These are phyloP conservation scores for Nasonia longicornis DNA, from an alignment of 1,140 invertebrate species.

Conservation along the genomic window DNA sequence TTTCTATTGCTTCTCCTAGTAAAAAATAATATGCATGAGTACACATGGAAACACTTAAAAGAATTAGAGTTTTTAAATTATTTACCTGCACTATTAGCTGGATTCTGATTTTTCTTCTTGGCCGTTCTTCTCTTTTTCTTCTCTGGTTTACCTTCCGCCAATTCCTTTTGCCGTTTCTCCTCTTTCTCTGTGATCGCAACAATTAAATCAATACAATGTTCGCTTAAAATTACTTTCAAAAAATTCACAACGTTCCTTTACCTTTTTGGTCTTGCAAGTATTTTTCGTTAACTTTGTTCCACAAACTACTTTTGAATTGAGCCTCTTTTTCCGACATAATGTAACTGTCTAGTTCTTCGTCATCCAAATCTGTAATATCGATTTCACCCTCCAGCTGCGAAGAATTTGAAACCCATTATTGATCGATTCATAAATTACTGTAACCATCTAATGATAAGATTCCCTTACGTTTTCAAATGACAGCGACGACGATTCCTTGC, in stretches of 20 bases:
- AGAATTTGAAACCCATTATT: slow-evolving; percentile 4
- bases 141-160: slow-evolving; percentile 83
- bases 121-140: slow-evolving; percentile 78
- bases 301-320: slow-evolving; percentile 82
- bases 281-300: slow-evolving; percentile 86
- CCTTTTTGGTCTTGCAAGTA: slow-evolving; percentile 87
- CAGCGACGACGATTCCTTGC: slow-evolving; percentile 48
- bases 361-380: slow-evolving; percentile 85
- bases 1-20: slow-evolving; percentile 89
- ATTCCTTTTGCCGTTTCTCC: slow-evolving; percentile 79
- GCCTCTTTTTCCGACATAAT: slow-evolving; percentile 88
- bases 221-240: slow-evolving; percentile 25
- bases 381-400: slow-evolving; percentile 73
- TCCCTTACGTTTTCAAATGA: slow-evolving; percentile 59
- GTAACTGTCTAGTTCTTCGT: slow-evolving; percentile 88
- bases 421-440: neutral
- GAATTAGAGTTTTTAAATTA: neutral
- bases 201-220: neutral
- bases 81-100: slow-evolving; percentile 81
- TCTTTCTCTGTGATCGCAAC: slow-evolving; percentile 77
- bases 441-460: neutral
- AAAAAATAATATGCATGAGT: slow-evolving; percentile 27
- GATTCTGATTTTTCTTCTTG: slow-evolving; percentile 72
- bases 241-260: slow-evolving; percentile 56
- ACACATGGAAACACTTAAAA: neutral